Evolutionary conservation across 2,113 vertebrate genomes (phyloP).

Genomic region (Ivindomyrus marchei): DNA sequence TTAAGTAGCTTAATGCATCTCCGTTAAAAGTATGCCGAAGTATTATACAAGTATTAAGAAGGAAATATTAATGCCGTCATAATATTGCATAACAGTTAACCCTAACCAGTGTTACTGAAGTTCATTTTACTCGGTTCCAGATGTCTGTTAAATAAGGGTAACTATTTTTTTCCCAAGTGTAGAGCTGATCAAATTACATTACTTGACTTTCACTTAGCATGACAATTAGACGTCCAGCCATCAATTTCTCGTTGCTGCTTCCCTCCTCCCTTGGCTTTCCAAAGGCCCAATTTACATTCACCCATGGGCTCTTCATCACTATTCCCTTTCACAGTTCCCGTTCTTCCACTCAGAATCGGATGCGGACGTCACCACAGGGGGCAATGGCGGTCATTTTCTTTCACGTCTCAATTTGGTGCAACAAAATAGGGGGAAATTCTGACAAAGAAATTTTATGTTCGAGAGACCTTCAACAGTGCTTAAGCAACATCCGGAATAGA

Average conservation of each 20-base stretch:
- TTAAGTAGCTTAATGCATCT: background rate
- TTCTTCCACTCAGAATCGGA: background rate
- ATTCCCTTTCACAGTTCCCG: background rate
- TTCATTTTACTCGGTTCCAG: background rate
- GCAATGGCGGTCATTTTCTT: background rate
- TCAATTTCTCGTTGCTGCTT: background rate
- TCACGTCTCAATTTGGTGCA: background rate
- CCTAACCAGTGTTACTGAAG: background rate
- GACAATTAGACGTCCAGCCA: background rate
- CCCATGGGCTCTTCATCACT: background rate
- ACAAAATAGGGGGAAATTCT: background rate
- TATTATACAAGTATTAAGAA: background rate
- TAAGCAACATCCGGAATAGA: constrained; percentile 31
- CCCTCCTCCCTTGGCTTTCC: background rate
- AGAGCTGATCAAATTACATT: background rate
- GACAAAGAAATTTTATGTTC: background rate
- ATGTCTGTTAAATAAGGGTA: background rate
- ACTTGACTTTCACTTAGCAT: background rate
- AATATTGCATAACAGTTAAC: background rate
- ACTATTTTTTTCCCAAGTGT: background rate
- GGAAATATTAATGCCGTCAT: background rate
- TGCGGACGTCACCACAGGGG: background rate
- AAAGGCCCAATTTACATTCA: background rate
- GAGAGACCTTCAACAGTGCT: background rate
- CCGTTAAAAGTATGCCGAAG: background rate